Evolutionary conservation across 2,888 invertebrate species (phyloP).

Genomic region (Scaptomyza parva): DNA sequence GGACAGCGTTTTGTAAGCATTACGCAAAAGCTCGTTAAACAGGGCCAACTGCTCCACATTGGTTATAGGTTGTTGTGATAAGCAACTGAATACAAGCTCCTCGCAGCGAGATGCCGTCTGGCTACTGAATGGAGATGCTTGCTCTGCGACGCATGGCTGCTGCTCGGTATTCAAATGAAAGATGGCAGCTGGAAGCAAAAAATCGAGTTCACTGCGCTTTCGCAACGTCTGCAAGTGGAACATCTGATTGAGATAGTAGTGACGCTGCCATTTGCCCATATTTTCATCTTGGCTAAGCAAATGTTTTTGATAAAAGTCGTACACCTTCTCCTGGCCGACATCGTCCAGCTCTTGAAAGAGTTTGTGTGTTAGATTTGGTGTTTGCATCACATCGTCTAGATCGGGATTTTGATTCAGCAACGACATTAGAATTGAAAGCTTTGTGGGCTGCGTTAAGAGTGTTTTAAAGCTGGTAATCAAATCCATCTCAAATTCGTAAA

Average conservation of each 20-base stretch:
- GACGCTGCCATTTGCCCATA: constrained; percentile 15
- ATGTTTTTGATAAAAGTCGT: constrained; percentile 30
- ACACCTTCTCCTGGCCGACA: constrained; percentile 14
- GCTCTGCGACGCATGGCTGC: constrained; percentile 30
- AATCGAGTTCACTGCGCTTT: constrained; percentile 24
- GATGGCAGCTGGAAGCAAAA: constrained; percentile 20
- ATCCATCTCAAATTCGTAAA: constrained; percentile 38
- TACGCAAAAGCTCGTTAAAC: constrained; percentile 19
- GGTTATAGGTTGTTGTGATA: constrained; percentile 29
- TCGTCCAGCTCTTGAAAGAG: constrained; percentile 29
- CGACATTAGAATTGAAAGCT: constrained; percentile 34
- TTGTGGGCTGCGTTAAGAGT: constrained; percentile 19
- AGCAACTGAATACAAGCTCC: constrained; percentile 43
- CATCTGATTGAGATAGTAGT: constrained; percentile 51
- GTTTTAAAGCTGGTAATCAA: constrained; percentile 35
- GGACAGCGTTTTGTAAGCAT: constrained; percentile 9
- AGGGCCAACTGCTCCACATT: neutral
- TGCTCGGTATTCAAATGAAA: constrained; percentile 42
- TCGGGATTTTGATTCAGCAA: constrained; percentile 25
- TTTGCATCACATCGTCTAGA: constrained; percentile 25
- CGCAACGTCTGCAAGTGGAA: constrained; percentile 37
- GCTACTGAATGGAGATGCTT: constrained; percentile 53
- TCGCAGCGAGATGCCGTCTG: constrained; percentile 45
- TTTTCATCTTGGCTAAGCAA: constrained; percentile 13
- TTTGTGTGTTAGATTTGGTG: constrained; percentile 32